Evolutionary conservation across 2,113 vertebrate species (phyloP).

Genomic region (Pogona vitticeps): DNA sequence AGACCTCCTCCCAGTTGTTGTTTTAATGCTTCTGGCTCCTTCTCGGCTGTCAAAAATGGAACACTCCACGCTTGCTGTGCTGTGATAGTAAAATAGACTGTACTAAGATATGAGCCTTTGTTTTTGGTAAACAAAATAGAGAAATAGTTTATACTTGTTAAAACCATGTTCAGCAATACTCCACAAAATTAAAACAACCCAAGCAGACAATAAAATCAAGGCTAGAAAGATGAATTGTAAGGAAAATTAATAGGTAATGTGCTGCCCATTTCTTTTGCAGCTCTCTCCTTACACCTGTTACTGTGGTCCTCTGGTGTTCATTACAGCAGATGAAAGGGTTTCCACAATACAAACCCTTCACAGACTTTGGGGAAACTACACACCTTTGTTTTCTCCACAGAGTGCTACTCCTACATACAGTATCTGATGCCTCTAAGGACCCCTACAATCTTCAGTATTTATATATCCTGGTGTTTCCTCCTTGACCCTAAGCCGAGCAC

Average conservation of each 20-base stretch:
- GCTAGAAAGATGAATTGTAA: neutral
- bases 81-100: neutral
- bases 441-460: neutral
- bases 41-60: neutral
- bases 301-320: neutral
- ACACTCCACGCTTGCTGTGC: neutral
- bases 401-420: neutral
- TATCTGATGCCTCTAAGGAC: neutral
- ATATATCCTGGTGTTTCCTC: neutral
- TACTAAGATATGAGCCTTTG: too few species aligned
- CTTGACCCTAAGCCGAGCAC: neutral
- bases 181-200: neutral
- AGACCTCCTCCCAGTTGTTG: too few species aligned
- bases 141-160: neutral
- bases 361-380: neutral
- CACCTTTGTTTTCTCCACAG: neutral
- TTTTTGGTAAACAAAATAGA: too few species aligned
- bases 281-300: neutral
- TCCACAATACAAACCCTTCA: neutral
- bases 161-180: neutral
- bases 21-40: too few species aligned
- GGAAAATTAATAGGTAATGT: neutral
- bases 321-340: neutral
- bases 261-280: neutral
- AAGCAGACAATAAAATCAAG: neutral